These are phyloP conservation scores for Cydia splendana DNA, from an alignment of 1,140 invertebrate species.

Conservation along the genomic window DNA sequence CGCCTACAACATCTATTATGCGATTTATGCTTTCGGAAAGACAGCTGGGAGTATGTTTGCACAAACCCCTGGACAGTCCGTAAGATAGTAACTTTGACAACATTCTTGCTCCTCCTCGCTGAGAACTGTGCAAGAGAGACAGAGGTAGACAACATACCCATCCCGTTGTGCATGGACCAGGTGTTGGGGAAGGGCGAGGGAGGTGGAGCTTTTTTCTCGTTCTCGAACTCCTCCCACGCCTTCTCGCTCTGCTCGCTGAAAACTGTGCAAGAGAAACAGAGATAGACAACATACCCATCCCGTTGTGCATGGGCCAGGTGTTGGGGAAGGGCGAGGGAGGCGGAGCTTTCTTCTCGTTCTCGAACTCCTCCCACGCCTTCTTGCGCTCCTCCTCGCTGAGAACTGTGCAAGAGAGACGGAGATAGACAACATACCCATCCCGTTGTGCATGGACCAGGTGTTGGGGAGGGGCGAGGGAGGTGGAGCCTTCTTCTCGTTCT, in stretches of 20 bases:
- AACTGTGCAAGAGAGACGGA: too few species aligned
- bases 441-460: constrained; percentile 63
- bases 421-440: constrained; percentile 49
- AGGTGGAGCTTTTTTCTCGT: constrained; percentile 84
- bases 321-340: constrained; percentile 65
- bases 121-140: constrained; percentile 62
- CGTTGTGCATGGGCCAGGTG: constrained; percentile 63
- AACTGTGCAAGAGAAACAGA: neutral
- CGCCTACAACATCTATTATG: too few species aligned
- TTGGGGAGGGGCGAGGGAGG: constrained; percentile 65
- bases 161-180: constrained; percentile 66
- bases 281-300: constrained; percentile 52
- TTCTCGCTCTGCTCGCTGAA: too few species aligned
- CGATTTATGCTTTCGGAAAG: too few species aligned
- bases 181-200: constrained; percentile 60
- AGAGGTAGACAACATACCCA: constrained; percentile 49
- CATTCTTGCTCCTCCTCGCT: constrained; percentile 94
- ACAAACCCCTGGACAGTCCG: too few species aligned
- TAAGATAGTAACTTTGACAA: too few species aligned
- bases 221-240: constrained; percentile 90
- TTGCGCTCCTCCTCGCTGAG: too few species aligned
- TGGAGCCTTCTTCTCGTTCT: constrained; percentile 86
- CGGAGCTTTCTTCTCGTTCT: constrained; percentile 86
- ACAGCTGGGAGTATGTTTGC: too few species aligned
- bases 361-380: constrained; percentile 86